phyloP scores from a whole-genome alignment of 2,797 vertebrate species.

The Siniperca scherzeri region DNA sequence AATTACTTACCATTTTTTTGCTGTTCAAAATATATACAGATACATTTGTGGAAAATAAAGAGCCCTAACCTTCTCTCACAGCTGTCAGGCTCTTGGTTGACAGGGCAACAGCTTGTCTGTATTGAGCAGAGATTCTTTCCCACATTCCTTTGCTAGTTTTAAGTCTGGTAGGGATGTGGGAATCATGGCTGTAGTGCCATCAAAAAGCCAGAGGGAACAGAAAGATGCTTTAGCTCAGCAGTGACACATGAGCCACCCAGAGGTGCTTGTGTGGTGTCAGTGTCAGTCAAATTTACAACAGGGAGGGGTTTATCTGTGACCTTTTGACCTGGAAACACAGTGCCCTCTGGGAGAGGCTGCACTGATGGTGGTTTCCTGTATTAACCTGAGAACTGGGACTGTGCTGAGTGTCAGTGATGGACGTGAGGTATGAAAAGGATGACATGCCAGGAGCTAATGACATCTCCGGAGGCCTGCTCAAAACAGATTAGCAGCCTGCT shows the following conservation, averaged over 20 bases:
- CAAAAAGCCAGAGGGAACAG: conserved; percentile 44
- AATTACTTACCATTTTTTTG: neutral
- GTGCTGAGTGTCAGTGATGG: conserved; percentile 40
- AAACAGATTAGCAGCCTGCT: conserved; percentile 54
- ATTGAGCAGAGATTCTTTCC: conserved; percentile 22
- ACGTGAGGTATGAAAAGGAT: conserved; percentile 38
- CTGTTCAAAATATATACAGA: neutral
- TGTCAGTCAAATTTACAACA: conserved; percentile 59
- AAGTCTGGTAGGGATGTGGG: conserved; percentile 45
- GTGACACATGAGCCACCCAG: conserved; percentile 57
- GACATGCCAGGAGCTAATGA: conserved; percentile 51
- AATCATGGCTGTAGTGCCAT: conserved; percentile 18
- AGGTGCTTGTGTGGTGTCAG: conserved; percentile 58
- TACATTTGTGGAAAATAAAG: neutral
- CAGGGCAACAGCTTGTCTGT: conserved; percentile 2
- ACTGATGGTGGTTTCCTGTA: conserved; percentile 33
- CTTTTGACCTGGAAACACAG: conserved; percentile 62
- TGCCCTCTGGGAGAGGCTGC: conserved; percentile 36
- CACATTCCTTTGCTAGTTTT: conserved; percentile 23
- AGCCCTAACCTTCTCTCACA: neutral
- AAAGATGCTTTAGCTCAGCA: conserved; percentile 17
- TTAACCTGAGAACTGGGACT: conserved; percentile 27
- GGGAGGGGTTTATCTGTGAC: conserved; percentile 44
- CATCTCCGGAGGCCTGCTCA: conserved; percentile 47
- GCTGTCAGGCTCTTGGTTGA: conserved; percentile 2